Base-by-base conservation (phyloP, 2,797 vertebrate genomes). In the Girardinus metallicus region DNA sequence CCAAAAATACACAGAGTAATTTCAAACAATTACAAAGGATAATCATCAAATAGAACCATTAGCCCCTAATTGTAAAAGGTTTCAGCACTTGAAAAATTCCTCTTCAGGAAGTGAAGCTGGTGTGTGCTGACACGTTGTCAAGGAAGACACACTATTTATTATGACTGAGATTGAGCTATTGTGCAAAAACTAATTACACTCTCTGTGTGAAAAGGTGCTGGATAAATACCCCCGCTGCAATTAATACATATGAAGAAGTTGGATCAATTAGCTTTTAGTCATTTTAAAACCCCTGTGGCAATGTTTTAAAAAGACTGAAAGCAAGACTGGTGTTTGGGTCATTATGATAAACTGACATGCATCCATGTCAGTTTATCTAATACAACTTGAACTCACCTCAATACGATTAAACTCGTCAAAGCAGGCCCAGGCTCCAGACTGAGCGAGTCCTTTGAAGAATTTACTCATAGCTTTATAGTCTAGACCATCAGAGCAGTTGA, bases 401-500 rank as follows among this genome's bases (percentile, higher is more conserved):
- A 98, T 99, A 62, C 97, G 96, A 77, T 99, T 99, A 95, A 99
- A 99, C 85, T 99, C 97, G 6, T 99, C 97, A 83, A 99, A 99
- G 94, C 97, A 98, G 83, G 97, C 94, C 98, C 98, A 99, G 0
- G 98, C 98, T 78, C 98, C 98, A 53, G 97, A 95, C 75, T 99
- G 98, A 53, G 97, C 98, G 79, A 99, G 88, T 0, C 98, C 97
- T 92, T 99, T 99, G 75, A 99, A 99, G 93, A 98, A 99, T 84
- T 99, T 99, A 82, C 98, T 98, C 98, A 99, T 99, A 64, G 98
- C 97, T 89, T 98, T 98, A 94, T 98, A 98, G 91, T 99, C 97
- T 23, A 99, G 96, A 68, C 98, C 98, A 86, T 99, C 97, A 0
- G 97, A 99, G 88, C 98, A 99, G 90, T 98, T 99, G 91, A 99